Evolutionary conservation across 2,113 vertebrate genomes (phyloP).

Genomic region (Carlito syrichta): DNA sequence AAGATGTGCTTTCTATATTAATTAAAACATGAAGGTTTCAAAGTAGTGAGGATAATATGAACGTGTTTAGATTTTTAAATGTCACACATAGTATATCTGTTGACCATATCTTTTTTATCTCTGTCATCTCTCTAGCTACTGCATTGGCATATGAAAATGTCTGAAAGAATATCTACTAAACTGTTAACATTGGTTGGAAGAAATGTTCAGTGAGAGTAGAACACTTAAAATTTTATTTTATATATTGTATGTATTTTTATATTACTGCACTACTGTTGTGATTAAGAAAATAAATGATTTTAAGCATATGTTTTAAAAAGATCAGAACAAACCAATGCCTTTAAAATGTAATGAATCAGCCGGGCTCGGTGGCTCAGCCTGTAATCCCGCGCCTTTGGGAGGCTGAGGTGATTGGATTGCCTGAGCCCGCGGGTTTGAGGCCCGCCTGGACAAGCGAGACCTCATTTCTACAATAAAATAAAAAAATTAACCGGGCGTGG

Average conservation of each 20-base stretch:
- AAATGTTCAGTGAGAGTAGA: background rate
- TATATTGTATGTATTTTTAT: background rate
- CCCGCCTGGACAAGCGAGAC: too few species aligned
- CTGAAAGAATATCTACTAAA: background rate
- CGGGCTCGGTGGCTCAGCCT: too few species aligned
- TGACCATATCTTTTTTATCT: background rate
- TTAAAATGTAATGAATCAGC: background rate
- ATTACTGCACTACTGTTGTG: background rate
- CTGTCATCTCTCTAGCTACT: background rate
- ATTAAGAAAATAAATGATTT: slow-evolving; percentile 10
- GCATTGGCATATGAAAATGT: background rate
- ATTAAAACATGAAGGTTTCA: background rate
- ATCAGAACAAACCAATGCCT: background rate
- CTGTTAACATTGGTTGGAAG: background rate
- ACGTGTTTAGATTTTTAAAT: background rate
- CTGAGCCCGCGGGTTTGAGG: too few species aligned
- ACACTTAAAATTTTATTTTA: background rate
- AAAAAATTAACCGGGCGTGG: too few species aligned
- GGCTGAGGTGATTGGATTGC: too few species aligned
- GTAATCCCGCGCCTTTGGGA: too few species aligned
- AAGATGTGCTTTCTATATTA: background rate
- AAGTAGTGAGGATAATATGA: background rate
- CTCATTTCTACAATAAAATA: too few species aligned
- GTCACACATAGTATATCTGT: background rate
- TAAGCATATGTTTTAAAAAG: background rate